Evolutionary conservation across 1,140 invertebrate species (phyloP).

Genomic region (Artemia franciscana): DNA sequence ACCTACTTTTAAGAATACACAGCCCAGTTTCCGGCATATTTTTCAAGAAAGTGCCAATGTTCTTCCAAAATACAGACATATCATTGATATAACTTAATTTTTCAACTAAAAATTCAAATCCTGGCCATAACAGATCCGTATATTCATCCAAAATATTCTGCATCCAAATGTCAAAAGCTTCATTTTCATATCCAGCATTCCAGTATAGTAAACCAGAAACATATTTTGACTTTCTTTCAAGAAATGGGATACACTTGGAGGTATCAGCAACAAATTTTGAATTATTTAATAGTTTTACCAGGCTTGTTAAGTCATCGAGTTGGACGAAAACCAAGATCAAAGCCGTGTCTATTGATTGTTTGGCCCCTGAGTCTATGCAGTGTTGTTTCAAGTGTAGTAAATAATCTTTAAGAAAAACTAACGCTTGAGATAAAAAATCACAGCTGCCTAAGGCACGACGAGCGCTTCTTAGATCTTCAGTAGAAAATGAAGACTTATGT

Average conservation of each 20-base stretch:
- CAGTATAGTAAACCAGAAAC: background rate
- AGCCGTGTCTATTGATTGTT: background rate
- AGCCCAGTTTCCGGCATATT: background rate
- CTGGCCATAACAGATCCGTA: background rate
- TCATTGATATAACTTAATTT: background rate
- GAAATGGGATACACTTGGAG: background rate
- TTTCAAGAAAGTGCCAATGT: background rate
- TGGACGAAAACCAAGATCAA: background rate
- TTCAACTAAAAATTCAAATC: background rate
- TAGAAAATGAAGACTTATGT: background rate
- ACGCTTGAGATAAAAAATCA: background rate
- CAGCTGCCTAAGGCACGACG: background rate
- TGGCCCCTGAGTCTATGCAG: background rate
- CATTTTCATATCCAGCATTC: background rate
- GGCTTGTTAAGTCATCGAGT: background rate
- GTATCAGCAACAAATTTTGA: background rate
- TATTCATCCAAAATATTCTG: background rate
- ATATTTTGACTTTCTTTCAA: background rate
- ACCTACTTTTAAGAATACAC: background rate
- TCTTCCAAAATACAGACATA: background rate
- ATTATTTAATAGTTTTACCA: background rate
- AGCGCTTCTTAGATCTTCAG: background rate
- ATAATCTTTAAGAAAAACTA: background rate
- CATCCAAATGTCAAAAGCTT: background rate
- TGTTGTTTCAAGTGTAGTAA: background rate